Percentiles rank a stretch among this genome's conserved stretches.
These are phyloP conservation scores for Hemibagrus guttatus DNA, from an alignment of 2,797 vertebrate species.

Conservation along the genomic window DNA sequence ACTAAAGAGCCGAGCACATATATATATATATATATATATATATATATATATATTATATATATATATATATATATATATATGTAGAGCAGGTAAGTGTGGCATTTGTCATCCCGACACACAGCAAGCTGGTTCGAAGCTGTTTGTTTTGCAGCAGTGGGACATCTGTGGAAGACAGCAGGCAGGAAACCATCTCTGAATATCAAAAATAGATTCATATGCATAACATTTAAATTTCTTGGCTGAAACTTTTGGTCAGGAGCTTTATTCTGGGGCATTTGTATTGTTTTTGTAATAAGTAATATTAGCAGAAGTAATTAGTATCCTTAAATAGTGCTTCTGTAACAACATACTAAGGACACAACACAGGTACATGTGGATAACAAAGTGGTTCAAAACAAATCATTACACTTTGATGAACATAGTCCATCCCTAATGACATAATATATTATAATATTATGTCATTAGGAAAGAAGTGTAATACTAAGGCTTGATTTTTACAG, in stretches of 20 bases:
- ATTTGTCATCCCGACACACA: slow-evolving; percentile 46
- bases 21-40: slow-evolving; percentile 31
- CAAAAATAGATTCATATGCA: slow-evolving; percentile 14
- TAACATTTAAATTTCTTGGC: not conserved
- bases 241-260: not conserved
- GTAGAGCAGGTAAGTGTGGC: slow-evolving; percentile 42
- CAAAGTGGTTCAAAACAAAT: not conserved
- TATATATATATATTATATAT: slow-evolving; percentile 44
- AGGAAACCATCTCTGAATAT: slow-evolving; percentile 4
- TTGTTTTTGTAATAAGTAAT: not conserved
- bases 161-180: slow-evolving; percentile 23
- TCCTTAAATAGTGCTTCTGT: not conserved
- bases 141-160: slow-evolving; percentile 36
- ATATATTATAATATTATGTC: not conserved
- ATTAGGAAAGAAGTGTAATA: not conserved
- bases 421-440: no score
- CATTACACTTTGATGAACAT: not conserved
- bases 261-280: not conserved
- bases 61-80: slow-evolving; percentile 37
- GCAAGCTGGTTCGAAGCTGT: slow-evolving; percentile 25
- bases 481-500: not conserved
- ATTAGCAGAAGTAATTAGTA: not conserved
- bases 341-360: not conserved
- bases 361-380: not conserved
- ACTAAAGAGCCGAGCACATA: slow-evolving; percentile 17